Evolutionary conservation across 2,113 vertebrate genomes (phyloP).

Genomic region (Pithys albifrons): DNA sequence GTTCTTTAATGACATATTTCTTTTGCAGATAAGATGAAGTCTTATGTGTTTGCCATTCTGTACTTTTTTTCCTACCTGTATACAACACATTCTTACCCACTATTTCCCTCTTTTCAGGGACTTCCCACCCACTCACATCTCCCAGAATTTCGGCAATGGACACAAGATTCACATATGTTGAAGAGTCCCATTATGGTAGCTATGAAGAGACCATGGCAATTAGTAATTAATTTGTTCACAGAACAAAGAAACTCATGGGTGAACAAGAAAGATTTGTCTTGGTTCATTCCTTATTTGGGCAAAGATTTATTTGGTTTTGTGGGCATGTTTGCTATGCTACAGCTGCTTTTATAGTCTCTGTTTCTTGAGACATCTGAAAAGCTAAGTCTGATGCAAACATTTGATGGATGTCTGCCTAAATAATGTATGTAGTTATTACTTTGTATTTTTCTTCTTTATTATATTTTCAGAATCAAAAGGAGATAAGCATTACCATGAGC

Average conservation of each 20-base stretch:
- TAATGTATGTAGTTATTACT: conserved; percentile 57
- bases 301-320: conserved; percentile 16
- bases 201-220: not conserved
- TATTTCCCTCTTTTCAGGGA: not conserved
- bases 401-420: conserved; percentile 59
- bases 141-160: not conserved
- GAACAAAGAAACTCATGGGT: conserved; percentile 17
- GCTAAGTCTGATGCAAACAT: conserved; percentile 13
- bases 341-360: not conserved
- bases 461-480: conserved; percentile 70
- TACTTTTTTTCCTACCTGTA: not conserved
- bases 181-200: not conserved
- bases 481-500: conserved; percentile 72
- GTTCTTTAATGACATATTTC: not conserved
- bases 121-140: not conserved
- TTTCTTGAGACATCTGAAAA: conserved; percentile 27
- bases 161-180: not conserved
- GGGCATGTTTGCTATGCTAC: not conserved
- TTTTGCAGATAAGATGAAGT: not conserved
- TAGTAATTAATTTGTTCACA: not conserved
- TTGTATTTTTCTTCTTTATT: conserved; percentile 74
- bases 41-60: not conserved
- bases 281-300: not conserved
- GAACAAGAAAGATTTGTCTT: not conserved
- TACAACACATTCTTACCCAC: not conserved